These are phyloP conservation scores for Turritopsis rubra DNA, from an alignment of 30 jellyfish, hydroid and myxozoan species.

Conservation along the genomic window DNA sequence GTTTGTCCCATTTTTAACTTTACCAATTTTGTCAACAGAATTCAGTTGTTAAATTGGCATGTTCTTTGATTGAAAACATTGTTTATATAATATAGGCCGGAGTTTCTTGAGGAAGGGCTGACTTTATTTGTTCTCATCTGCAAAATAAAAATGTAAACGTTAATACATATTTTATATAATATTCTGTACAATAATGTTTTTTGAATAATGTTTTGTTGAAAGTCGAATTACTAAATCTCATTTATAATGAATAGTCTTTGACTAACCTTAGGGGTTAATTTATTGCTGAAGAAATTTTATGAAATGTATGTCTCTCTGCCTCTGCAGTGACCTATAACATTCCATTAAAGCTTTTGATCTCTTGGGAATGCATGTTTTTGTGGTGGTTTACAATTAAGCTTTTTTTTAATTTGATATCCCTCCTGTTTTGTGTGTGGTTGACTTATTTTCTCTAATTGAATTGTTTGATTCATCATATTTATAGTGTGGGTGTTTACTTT, in stretches of 20 bases:
- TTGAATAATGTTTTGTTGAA: background rate
- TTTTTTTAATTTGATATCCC: background rate
- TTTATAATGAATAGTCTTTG: background rate
- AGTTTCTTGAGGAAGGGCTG: background rate
- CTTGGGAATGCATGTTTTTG: background rate
- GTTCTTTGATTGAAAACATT: background rate
- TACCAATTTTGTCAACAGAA: background rate
- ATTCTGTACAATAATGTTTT: background rate
- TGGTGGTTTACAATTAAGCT: background rate
- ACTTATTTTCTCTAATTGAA: background rate
- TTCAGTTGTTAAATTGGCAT: background rate
- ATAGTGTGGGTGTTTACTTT: background rate
- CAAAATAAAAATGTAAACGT: background rate
- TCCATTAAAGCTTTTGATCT: background rate
- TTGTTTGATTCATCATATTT: background rate
- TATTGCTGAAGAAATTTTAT: background rate
- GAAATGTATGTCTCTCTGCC: background rate
- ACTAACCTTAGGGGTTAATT: background rate
- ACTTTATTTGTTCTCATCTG: background rate
- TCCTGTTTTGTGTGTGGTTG: background rate
- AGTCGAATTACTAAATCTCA: background rate
- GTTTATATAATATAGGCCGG: background rate
- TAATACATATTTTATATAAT: background rate
- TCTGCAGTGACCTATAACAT: background rate
- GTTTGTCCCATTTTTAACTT: background rate